Conservation (phyloP, 2,113 vertebrate species). For the Ia io region DNA sequence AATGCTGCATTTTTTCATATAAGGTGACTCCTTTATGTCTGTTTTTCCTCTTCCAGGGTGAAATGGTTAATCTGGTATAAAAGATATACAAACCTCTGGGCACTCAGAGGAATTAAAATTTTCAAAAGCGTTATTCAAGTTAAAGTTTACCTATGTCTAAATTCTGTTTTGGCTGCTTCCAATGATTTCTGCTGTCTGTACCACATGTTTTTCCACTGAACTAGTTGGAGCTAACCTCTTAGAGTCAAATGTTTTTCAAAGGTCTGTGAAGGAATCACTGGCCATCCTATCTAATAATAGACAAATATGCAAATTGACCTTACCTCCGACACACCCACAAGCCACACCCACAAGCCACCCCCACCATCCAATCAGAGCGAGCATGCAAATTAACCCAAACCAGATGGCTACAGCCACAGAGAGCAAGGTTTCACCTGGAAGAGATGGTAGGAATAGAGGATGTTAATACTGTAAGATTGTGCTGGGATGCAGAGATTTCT, state of each 20-base stretch:
- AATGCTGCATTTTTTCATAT: background rate
- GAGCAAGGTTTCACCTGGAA: no score
- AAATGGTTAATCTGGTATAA: slow-evolving; percentile 35
- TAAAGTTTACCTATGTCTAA: background rate
- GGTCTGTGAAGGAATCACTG: background rate
- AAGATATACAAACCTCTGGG: background rate
- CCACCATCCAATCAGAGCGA: no score
- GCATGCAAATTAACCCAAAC: no score
- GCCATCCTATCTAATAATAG: no score
- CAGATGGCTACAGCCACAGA: no score
- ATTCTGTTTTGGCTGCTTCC: background rate
- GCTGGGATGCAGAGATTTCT: background rate
- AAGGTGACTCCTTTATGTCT: background rate
- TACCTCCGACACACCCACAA: no score
- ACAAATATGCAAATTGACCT: no score
- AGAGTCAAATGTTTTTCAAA: background rate
- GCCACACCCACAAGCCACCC: no score
- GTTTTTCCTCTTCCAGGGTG: background rate
- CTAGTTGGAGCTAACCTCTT: background rate
- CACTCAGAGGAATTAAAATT: background rate
- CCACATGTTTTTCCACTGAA: background rate
- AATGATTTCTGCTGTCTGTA: background rate
- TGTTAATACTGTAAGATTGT: background rate
- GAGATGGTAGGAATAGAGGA: background rate
- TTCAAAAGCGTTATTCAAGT: background rate